Evolutionary conservation across 2,797 vertebrate genomes (phyloP), one percentile per base, ranked within the genome.

Genomic region (Acrocephalus scirpaceus): DNA sequence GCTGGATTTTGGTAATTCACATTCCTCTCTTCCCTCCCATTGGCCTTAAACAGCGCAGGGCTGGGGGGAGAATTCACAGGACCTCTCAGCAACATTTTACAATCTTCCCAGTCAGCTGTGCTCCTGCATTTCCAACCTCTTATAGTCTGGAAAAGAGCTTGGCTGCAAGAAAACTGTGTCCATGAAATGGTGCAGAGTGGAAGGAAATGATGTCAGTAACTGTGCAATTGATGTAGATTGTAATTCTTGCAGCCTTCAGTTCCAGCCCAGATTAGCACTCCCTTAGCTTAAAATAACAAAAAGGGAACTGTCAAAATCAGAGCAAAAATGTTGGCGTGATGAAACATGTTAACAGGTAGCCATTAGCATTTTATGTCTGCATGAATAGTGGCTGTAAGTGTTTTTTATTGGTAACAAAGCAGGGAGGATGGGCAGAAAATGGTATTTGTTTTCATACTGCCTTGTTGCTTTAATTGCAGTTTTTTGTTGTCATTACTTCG

Each of bases 341-440:
- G 97, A 95, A 97, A 96, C 97, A 95, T 86, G 96, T 97, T 97
- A 98, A 97, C 97, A 98, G 97, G 97, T 97, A 97, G 93, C 97
- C 97, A 97, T 98, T 97, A 98, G 93, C 97, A 97, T 97, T 98
- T 98, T 96, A 96, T 97, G 94, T 97, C 96, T 97, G 96, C 96
- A 92, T 97, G 97, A 98, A 96, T 95, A 97, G 95, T 96, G 96
- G 94, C 97, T 97, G 95, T 87, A 97, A 98, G 94, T 97, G 91
- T 96, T 98, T 98, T 97, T 86, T 97, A 97, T 96, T 96, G 94
- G 96, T 97, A 97, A 96, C 96, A 93, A 95, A 97, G 95, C 81
- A 91, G 95, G 96, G 92, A 94, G 71, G 80, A 90, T 94, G 69
- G 73, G 86, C 93, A 95, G 86, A 95, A 97, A 97, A 97, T 82